These are phyloP conservation scores for Cephus runcator DNA, from an alignment of 2,888 invertebrate species.

Conservation along the genomic window DNA sequence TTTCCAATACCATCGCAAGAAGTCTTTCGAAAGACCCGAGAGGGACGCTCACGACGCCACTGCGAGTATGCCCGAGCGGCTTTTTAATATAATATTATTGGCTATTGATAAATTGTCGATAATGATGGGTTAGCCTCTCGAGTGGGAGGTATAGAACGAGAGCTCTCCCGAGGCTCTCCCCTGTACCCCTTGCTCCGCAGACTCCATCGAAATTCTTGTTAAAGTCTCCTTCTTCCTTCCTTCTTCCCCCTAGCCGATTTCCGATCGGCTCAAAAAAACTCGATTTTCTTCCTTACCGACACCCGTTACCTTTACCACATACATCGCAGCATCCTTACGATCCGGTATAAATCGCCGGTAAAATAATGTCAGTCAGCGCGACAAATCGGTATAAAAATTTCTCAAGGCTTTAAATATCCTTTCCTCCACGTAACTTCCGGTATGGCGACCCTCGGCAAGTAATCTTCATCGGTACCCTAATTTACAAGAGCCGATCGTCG, in stretches of 20 bases:
- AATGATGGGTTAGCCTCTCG: conserved; percentile 62
- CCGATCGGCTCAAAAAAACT: not conserved
- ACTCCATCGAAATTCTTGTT: conserved; percentile 42
- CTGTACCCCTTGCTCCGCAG: conserved; percentile 17
- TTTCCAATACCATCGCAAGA: not conserved
- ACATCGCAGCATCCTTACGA: not conserved
- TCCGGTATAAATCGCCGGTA: not conserved
- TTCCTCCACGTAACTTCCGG: conserved; percentile 23
- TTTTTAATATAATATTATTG: conserved; percentile 64
- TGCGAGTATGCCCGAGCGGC: conserved; percentile 32
- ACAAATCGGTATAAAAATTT: not conserved
- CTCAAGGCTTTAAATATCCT: not conserved
- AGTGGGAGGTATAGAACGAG: conserved; percentile 21
- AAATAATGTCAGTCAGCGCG: not conserved
- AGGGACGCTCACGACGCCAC: not conserved
- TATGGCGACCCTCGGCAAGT: conserved; percentile 12
- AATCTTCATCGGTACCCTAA: conserved; percentile 34
- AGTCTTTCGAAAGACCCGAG: not conserved
- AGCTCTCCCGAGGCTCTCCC: not conserved
- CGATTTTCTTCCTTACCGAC: too few relatives aligned
- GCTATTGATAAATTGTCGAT: conserved; percentile 66
- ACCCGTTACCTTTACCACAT: not conserved
- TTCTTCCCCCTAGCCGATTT: not conserved
- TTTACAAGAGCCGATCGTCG: conserved; percentile 53
- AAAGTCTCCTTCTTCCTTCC: conserved; percentile 23